Evolutionary conservation across 2,888 invertebrate species (phyloP), one percentile per base, ranked within the genome.

Genomic region (Harpagoxenus sublaevis): DNA sequence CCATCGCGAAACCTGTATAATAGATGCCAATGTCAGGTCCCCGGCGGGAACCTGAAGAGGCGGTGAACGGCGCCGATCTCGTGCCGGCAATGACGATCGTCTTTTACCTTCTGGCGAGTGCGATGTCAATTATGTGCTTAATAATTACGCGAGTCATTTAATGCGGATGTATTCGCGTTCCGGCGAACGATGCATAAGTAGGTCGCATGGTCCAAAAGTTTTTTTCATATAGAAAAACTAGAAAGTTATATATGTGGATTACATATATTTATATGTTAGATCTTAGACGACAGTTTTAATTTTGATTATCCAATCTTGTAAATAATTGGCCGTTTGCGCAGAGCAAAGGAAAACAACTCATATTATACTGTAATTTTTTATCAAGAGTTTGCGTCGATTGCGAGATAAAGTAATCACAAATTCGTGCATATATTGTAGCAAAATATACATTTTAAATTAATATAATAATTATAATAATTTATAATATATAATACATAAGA

Each of bases 11-110:
- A 73, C 63, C 39, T 48, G 48, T 79, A 48, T 73, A 71, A 70
- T 60, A 70, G 55, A 79, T 81, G 81, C 65, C 70, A 63, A 71
- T 84, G 81, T 81, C 68, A 70, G 45, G 35, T 51, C 18, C 28
- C 48, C 60, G 18, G 18, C 48, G 39, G 23, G 55, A 57, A 81
- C 12, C 5, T 39, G 48, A 23, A 68, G 8, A 9, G 10, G 3
- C 68, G 42, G 10, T 8, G 35, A 51, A 23, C 51, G 23, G 15
- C 23, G 18, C n/a, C n/a, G 18, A 55, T 66, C 28, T 65, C 55
- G 55, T 55, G n/a, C 63, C 63, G 77, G 53, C 31, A 57, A 78
- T 78, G 78, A 78, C 78, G 55, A 68, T 57, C 42, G 53, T 78
- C 35, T 18, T 68, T 68, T 68, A 66, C 28, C 77, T 65, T n/a